Conservation (phyloP, 2,797 vertebrate genomes). For the Sebastes hubbsi region DNA sequence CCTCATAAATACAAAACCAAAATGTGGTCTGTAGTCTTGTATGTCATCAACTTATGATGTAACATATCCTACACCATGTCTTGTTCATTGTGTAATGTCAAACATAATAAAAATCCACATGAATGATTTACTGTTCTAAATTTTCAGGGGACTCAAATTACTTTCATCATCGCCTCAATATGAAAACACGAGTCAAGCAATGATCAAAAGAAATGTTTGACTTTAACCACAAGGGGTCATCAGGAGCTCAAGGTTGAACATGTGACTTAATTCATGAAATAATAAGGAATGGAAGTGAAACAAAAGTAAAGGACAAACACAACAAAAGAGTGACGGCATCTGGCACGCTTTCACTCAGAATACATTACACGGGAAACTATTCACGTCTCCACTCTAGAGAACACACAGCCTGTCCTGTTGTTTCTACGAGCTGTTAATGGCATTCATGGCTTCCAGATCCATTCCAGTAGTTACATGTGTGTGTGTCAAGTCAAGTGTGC, state of each 20-base stretch:
- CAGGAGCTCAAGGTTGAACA: slow-evolving; percentile 13
- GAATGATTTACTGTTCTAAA: background rate
- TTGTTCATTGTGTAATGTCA: background rate
- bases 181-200: background rate
- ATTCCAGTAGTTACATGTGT: slow-evolving; percentile 50
- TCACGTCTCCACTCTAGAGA: background rate
- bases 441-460: slow-evolving; percentile 43
- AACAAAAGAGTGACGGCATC: background rate
- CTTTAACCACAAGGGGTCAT: slow-evolving; percentile 64
- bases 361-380: background rate
- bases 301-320: background rate
- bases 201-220: background rate
- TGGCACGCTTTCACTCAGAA: background rate
- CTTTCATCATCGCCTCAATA: background rate
- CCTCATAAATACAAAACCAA: background rate
- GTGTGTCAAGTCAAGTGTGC: slow-evolving; percentile 57
- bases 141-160: background rate
- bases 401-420: background rate
- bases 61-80: background rate
- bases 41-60: background rate
- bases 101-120: background rate
- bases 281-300: background rate
- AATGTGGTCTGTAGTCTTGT: background rate
- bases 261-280: background rate
- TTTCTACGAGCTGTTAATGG: slow-evolving; percentile 19